Evolutionary conservation across 2,888 invertebrate species (phyloP), one percentile per base, ranked within the genome.

Genomic region (Mesorhabditis spiculigera): DNA sequence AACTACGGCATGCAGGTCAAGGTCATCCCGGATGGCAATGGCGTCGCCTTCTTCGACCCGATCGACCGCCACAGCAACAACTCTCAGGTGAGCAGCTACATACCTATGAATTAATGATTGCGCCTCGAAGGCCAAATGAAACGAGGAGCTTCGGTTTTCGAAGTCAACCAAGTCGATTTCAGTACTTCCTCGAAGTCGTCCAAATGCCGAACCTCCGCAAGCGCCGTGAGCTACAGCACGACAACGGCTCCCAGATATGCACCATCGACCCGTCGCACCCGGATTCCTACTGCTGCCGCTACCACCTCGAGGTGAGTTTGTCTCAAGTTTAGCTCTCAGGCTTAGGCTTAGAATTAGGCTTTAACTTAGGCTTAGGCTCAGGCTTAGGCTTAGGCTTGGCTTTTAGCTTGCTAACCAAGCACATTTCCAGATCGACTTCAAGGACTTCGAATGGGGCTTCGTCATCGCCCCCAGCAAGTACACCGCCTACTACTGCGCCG

Each of bases 361-460:
- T n/a, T n/a, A n/a, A n/a, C n/a, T 13, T 10, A 10, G 58, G 10
- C n/a, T n/a, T 13, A 50, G 58, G 58, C 58, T 50, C 58, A 50
- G 58, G 58, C 58, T 50, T n/a, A 50, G n/a, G 58, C n/a, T n/a
- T n/a, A 10, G 58, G 58, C 28, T 28, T 50, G 58, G 58, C 10
- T 50, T 50, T n/a, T 10, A 50, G 58, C n/a, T 3, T 50, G 10
- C 8, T 50, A 50, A n/a, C 58, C 58, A n/a, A 50, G 2, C 58
- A 28, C 28, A 28, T 28, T 28, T 28, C 28, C 63, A 65, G 65
- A 93, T 96, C 8, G 93, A 95, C 88, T 96, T 96, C 87, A 92
- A 92, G 79, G 91, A 91, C 85, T 94, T 95, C 86, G 94, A 94
- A 42, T 95, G 94, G 93, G 93, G 95, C 86, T 95, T 94, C 91